Base-by-base conservation (phyloP, 2,113 vertebrate genomes). In the Lethenteron camtschaticum region DNA sequence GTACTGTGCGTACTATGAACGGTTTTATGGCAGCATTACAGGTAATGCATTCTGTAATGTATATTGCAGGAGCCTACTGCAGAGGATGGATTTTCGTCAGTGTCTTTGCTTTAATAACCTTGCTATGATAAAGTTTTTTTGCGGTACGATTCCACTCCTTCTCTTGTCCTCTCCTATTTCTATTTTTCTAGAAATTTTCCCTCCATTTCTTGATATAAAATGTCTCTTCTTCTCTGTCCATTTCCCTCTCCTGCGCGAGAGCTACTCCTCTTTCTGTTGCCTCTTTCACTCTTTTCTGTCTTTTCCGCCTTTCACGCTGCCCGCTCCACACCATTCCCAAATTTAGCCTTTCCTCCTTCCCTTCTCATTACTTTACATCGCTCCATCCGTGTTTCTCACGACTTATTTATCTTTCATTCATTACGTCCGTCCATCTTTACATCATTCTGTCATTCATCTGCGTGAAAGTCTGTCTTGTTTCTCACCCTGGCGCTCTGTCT, bases 361-460 rank as follows among this genome's bases (percentile, higher is more conserved):
- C 58, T 63, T 12, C 9, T 18, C 16, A 2, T 60, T 58, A 12
- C 18, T 70, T 55, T 10, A 13, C 3, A 58, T 70, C 56, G 20
- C 70, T 58, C n/a, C 7, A 13, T 69, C 20, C 6, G 12, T 69
- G 13, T 69, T 69, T 24, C 20, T 69, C 24, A 24, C 20, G 7
- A 73, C 11, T 77, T 73, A 74, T 71, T 10, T 71, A 71, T 70
- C 70, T 56, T 1, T 71, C 3, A 41, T 13, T 9, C 55, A 12
- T 24, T 12, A 13, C 24, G 5, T 69, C 20, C 24, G 18, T n/a
- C 68, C 12, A 24, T 24, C 13, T 69, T 12, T 69, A 6, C 13
- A 24, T 69, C 24, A 9, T n/a, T 24, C 20, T 69, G 13, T n/a
- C 11, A 18, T 69, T 69, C 4, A 24, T 24, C 68, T 69, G 12